phyloP scores from a whole-genome alignment of 2,888 invertebrate species.

The Melanostoma scalare region DNA sequence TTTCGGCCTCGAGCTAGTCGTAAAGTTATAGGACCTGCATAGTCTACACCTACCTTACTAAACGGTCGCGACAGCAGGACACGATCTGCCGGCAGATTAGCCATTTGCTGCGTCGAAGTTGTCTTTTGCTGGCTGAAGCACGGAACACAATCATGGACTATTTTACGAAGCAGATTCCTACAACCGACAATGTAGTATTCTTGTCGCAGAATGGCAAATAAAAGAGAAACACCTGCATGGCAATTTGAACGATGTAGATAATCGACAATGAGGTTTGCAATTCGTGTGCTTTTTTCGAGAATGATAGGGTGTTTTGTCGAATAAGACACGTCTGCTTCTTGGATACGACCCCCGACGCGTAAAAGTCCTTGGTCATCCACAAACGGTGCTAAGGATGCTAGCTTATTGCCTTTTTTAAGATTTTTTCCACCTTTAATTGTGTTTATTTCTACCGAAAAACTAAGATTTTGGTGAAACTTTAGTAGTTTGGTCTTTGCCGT shows the following conservation, averaged over 20 bases:
- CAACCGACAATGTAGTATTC: neutral
- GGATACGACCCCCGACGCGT: slow-evolving; percentile 17
- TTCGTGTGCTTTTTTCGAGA: no score
- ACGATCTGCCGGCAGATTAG: no score
- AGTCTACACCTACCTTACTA: no score
- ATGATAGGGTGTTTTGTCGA: no score
- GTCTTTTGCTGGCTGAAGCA: neutral
- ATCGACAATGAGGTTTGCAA: no score
- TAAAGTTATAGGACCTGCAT: no score
- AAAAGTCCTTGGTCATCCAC: slow-evolving; percentile 15
- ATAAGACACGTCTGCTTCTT: neutral
- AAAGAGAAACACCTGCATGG: neutral
- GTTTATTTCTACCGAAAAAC: slow-evolving; percentile 1
- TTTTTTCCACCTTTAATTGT: neutral
- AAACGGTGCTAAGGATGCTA: slow-evolving; percentile 1
- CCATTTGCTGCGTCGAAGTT: no score
- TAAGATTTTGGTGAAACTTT: neutral
- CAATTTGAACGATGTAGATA: no score
- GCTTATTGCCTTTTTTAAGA: neutral
- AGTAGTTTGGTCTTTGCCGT: neutral
- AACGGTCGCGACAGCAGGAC: no score
- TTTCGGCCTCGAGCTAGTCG: no score
- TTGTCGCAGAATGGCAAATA: neutral
- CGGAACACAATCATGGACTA: slow-evolving; percentile 4
- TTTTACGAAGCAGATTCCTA: neutral